Evolutionary conservation across 2,888 invertebrate species (phyloP), one percentile per base, ranked within the genome.

Genomic region (Drosophila subsilvestris): DNA sequence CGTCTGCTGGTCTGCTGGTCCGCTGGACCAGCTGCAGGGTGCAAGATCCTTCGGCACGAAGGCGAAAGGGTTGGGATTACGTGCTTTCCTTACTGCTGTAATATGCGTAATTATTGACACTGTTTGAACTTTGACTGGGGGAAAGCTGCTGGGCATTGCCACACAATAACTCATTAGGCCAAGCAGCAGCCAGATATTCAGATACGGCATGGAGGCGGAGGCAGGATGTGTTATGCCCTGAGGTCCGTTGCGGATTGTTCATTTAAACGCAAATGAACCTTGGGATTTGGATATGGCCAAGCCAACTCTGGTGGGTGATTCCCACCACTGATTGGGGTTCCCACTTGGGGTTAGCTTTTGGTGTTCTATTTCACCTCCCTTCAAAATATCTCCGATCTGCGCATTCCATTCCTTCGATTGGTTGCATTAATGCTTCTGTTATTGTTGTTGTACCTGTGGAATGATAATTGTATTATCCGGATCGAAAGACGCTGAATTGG

Each of bases 231-330:
- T 22, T 37, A 45, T 63, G 66, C 44, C 44, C 53, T 7, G 3
- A 27, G 67, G 65, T 60, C 32, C 18, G 18, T 27, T 58, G 55
- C 50, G 53, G 62, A 51, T 49, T 77, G 73, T 67, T 85, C 80
- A 85, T 85, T 89, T 86, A 76, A 65, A 86, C 86, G 73, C 74
- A 89, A 89, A 89, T 88, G 80, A 86, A 79, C 66, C 69, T 71
- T 65, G 88, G 89, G 88, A 86, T 62, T 74, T 76, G 71, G 44
- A 42, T 43, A 29, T 43, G 45, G 51, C 6, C 60, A n/a, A n/a
- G n/a, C n/a, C n/a, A n/a, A n/a, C n/a, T n/a, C n/a, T n/a, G n/a
- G n/a, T n/a, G n/a, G n/a, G n/a, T n/a, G n/a, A n/a, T n/a, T n/a
- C n/a, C n/a, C n/a, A n/a, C n/a, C n/a, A n/a, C n/a, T n/a, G n/a